Base-by-base conservation (phyloP, 2,797 vertebrate genomes). In the Petrocephalus schoutedeni region DNA sequence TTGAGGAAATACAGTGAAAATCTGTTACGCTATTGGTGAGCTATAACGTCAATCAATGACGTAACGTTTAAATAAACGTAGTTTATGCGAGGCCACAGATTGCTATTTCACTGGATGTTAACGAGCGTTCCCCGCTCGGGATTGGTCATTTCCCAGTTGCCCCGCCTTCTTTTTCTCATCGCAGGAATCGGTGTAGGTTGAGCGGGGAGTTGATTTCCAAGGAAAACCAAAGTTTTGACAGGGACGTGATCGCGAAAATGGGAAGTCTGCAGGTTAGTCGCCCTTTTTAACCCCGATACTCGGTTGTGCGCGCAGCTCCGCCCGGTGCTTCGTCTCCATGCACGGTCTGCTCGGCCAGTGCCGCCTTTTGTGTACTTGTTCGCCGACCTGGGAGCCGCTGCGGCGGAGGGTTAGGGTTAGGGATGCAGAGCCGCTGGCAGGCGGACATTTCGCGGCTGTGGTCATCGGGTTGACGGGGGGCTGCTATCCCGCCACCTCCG, bases 251-350 rank as follows among this genome's bases (percentile, higher is more conserved):
- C 89, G 86, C 89, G 86, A 93, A 91, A 91, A 96, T 96, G 96
- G 86, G 77, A 88, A 93, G 87, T 51, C 89, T 88, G 71, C 88
- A 92, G 94, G 95, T 96, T 57, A 88, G 95, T 93, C n/a, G 67
- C 14, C 21, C 14, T 14, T 41, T 71, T 45, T 28, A 14, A 58
- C 8, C 56, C 12, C 23, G 41, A 74, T 53, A 58, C 64, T 45
- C 51, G 32, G 19, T 3, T 82, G 57, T 49, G n/a, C 57, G 61
- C 23, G 8, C 41, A 84, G 36, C 57, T 67, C 16, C 1, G 49
- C n/a, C 16, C 23, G 7, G 32, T 51, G 87, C 57, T 58, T 49
- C 21, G 41, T 84, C n/a, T 10, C 19, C 1, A 9, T 84, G 36
- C 14, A n/a, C 41, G 0, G 45, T 28, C n/a, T 23, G n/a, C 9